phyloP scores from a whole-genome alignment of 2,888 invertebrate species.

The Pseudococcus longispinus region DNA sequence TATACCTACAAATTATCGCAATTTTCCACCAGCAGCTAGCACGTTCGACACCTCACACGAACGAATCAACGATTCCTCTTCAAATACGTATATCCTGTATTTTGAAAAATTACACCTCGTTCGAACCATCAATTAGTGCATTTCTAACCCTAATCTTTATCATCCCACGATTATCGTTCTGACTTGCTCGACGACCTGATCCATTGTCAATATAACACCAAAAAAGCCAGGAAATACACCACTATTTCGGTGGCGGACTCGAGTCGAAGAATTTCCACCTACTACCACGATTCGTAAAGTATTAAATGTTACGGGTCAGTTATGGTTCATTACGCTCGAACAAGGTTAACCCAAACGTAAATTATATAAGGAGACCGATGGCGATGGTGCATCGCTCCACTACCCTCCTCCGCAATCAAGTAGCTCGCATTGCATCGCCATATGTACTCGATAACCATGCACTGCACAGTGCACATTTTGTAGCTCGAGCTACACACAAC shows the following conservation, averaged over 20 bases:
- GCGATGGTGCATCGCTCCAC: not conserved
- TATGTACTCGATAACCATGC: not conserved
- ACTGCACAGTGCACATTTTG: not conserved
- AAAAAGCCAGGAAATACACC: not conserved
- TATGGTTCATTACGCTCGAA: conserved; percentile 43
- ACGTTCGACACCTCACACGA: not conserved
- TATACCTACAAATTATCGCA: not conserved
- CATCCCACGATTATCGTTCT: not conserved
- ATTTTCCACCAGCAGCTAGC: not conserved
- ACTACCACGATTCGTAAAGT: not conserved
- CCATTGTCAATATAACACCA: not conserved
- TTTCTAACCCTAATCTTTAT: not conserved
- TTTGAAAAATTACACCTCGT: not conserved
- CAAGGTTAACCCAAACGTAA: conserved; percentile 30
- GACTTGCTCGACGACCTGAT: not conserved
- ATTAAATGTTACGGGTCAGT: conserved; percentile 39
- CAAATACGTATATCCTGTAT: not conserved
- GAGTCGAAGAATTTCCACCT: not conserved
- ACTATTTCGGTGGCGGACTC: not conserved
- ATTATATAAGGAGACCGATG: not conserved
- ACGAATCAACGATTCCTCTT: too few species aligned
- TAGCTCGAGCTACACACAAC: not conserved
- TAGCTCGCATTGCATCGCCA: not conserved
- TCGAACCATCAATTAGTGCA: not conserved
- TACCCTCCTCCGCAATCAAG: not conserved